Percentiles rank a stretch among this genome's conserved stretches.
phyloP scores from a whole-genome alignment of 2,797 vertebrate species.

The Anguilla pacifica region DNA sequence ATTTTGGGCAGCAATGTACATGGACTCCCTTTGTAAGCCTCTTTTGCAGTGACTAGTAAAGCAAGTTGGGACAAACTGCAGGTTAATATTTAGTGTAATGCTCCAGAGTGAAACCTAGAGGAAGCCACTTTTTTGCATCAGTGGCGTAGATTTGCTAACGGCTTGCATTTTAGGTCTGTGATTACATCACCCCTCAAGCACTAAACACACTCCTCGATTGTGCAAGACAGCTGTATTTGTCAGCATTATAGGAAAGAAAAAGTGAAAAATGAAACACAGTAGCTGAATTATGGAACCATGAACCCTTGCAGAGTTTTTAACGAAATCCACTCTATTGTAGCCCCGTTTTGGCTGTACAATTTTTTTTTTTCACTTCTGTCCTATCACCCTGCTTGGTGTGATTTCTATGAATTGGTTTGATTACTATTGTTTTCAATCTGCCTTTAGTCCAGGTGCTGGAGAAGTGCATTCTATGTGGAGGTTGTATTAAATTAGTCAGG shows the following conservation, averaged over 20 bases:
- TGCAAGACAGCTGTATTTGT: neutral
- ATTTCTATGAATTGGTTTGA: neutral
- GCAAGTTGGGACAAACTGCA: neutral
- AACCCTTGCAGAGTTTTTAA: neutral
- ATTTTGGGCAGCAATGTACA: neutral
- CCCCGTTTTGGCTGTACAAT: neutral
- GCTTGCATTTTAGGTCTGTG: neutral
- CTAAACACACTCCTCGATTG: neutral
- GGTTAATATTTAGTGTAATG: neutral
- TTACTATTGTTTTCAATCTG: neutral
- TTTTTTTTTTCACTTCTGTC: neutral
- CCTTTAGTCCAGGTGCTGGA: neutral
- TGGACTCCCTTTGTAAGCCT: neutral
- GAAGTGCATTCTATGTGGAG: neutral
- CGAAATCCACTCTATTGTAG: neutral
- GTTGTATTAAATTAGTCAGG: neutral
- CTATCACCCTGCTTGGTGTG: neutral
- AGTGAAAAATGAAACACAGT: neutral
- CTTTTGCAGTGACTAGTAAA: neutral
- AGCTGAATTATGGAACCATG: neutral
- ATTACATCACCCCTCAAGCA: neutral
- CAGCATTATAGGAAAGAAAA: neutral
- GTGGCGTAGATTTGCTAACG: neutral
- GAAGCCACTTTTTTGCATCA: slow-evolving; percentile 4
- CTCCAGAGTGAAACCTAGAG: neutral